Evolutionary conservation across 2,113 vertebrate genomes (phyloP).

Genomic region (Poeciliopsis turrubarensis): DNA sequence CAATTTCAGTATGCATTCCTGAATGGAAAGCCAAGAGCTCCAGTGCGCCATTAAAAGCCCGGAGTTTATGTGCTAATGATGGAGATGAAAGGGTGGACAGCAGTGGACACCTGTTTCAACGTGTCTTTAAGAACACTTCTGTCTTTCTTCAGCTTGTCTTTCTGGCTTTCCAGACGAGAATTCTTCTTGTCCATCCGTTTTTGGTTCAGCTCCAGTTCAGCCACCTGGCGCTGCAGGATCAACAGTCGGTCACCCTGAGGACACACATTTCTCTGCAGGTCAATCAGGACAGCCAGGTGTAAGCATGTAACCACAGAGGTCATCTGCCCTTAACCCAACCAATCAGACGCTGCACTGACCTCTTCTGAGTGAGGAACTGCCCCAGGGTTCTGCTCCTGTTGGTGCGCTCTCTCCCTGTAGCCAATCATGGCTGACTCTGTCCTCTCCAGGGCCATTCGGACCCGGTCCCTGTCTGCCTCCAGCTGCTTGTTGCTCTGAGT

Average conservation of each 20-base stretch:
- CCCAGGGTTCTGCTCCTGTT: constrained; percentile 37
- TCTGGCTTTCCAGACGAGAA: constrained; percentile 63
- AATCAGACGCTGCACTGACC: constrained; percentile 34
- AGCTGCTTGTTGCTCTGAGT: constrained; percentile 61
- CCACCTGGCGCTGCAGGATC: constrained; percentile 73
- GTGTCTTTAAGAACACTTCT: constrained; percentile 63
- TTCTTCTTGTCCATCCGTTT: constrained; percentile 64
- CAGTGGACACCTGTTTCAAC: constrained; percentile 62
- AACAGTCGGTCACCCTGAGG: constrained; percentile 52
- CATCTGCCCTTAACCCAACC: background rate
- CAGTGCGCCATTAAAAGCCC: too few relatives aligned
- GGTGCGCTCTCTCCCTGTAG: constrained; percentile 42
- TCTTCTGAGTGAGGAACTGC: constrained; percentile 1
- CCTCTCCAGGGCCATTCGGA: constrained; percentile 61
- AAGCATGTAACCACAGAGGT: background rate
- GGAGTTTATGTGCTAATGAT: too few relatives aligned
- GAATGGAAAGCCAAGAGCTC: too few relatives aligned
- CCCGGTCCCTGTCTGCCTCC: constrained; percentile 52
- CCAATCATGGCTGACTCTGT: constrained; percentile 66
- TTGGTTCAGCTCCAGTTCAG: constrained; percentile 73
- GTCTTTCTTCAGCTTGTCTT: constrained; percentile 61
- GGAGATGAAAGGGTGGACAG: too few relatives aligned
- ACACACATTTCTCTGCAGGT: constrained; percentile 2
- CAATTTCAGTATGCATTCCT: too few relatives aligned
- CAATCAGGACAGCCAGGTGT: background rate